Evolutionary conservation across 2,113 vertebrate species (phyloP), one percentile per base, ranked within the genome.

Genomic region (Indicator indicator): DNA sequence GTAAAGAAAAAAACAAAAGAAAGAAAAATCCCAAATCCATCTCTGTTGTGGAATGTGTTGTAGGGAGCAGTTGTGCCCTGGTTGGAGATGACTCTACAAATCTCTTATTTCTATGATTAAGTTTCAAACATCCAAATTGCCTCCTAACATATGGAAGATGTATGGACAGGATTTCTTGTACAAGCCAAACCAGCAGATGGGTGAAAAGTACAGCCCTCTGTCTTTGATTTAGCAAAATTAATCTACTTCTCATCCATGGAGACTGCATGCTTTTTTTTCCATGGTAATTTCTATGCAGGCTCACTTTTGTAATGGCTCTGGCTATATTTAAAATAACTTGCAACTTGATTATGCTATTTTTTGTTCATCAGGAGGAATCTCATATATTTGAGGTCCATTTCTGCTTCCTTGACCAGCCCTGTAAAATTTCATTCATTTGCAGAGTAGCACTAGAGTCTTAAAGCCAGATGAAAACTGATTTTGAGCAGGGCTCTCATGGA

Each of bases 101-200:
- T 82, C 73, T 91, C 56, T 93, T 89, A 90, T 58, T 58, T 90
- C 62, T 91, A 3, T 70, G 83, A 94, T 76, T 93, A 95, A 82
- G 18, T 81, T 77, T 60, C 89, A 96, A 83, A 70, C 85, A 81
- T 28, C 28, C 60, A 76, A 42, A 90, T 78, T 96, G 78, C 42
- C 33, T 95, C n/a, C n/a, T 89, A 83, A 77, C 84, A 83, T 88
- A 93, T 72, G 89, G 83, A 88, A 89, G 62, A 81, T 83, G 30
- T 79, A 83, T 40, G 90, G 88, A 71, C 32, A 85, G 60, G 69
- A 63, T 83, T 90, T 94, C 91, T 65, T 60, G 69, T 78, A 65
- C 60, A 90, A 88, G 44, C 36, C 65, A 83, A 68, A 85, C 63
- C 68, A 94, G 70, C 78, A 91, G 78, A 84, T 79, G 78, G 81